Conservation (phyloP, 64 coral and sea anemone species). For the Stichodactyla mertensii region DNA sequence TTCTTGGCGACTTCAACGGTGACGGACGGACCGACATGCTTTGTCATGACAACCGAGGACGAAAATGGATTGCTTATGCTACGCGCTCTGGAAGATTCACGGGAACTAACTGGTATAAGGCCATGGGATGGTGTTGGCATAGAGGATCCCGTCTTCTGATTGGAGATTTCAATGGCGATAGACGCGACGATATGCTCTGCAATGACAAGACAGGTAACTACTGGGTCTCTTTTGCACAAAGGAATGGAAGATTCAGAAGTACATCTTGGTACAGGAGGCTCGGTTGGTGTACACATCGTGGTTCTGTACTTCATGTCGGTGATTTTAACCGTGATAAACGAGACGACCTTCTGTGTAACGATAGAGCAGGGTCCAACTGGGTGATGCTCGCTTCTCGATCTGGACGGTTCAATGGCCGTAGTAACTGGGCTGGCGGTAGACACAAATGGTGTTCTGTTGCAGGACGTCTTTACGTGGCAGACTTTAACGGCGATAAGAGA, state of each 20-base stretch:
- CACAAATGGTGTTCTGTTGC: no score
- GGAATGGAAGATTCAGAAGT: neutral
- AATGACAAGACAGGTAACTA: no score
- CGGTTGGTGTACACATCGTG: neutral
- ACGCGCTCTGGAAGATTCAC: neutral
- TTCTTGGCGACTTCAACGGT: slow-evolving; percentile 11
- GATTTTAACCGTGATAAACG: neutral
- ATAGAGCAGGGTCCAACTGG: neutral
- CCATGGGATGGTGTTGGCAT: neutral
- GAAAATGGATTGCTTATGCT: neutral
- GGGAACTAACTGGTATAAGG: neutral
- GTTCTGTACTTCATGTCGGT: neutral
- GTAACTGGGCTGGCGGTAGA: neutral
- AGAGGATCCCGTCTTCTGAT: neutral
- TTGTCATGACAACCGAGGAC: neutral
- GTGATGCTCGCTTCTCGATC: neutral
- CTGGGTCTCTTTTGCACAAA: no score
- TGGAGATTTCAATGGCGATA: neutral
- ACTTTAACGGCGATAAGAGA: neutral
- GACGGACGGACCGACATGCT: slow-evolving; percentile 2
- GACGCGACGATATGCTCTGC: no score
- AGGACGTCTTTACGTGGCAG: neutral
- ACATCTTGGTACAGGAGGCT: neutral
- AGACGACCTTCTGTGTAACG: slow-evolving; percentile 1
- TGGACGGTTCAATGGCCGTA: neutral